phyloP scores from a whole-genome alignment of 2,888 invertebrate genomes.

The Orthosia gracilis region DNA sequence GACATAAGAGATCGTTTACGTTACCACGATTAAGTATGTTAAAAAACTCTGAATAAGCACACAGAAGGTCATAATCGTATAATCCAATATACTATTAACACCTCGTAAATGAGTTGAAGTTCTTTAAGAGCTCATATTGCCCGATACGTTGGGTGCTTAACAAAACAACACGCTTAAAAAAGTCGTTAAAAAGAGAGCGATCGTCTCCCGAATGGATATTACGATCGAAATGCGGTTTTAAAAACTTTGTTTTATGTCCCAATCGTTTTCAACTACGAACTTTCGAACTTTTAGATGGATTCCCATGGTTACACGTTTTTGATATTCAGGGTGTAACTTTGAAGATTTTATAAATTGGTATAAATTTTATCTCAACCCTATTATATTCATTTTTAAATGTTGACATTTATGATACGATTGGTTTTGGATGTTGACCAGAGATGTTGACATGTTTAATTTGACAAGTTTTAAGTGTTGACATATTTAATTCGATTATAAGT shows the following conservation, averaged over 20 bases:
- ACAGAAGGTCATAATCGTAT: not conserved
- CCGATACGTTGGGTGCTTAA: conserved; percentile 29
- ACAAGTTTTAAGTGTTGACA: no score
- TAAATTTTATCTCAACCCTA: no score
- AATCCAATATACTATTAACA: conserved; percentile 30
- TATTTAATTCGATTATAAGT: no score
- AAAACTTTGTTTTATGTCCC: conserved; percentile 36
- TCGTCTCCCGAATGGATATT: conserved; percentile 33
- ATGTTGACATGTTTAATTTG: no score
- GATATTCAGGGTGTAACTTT: conserved; percentile 3
- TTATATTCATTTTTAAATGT: no score
- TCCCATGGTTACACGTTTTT: conserved; percentile 17
- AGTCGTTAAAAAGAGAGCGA: conserved; percentile 41
- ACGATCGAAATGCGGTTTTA: conserved; percentile 26
- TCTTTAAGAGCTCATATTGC: conserved; percentile 22
- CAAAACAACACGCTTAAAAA: conserved; percentile 41
- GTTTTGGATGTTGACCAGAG: no score
- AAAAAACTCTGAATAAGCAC: no score
- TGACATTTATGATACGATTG: no score
- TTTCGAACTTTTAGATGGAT: conserved; percentile 20
- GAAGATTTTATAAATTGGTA: not conserved
- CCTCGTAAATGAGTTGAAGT: conserved; percentile 33
- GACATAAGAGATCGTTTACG: no score
- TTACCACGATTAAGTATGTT: no score
- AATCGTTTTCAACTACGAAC: conserved; percentile 28